Percentiles rank a stretch among this genome's conserved stretches.
phyloP scores from a whole-genome alignment of 2,888 invertebrate genomes.

The Napeogenes sylphis region DNA sequence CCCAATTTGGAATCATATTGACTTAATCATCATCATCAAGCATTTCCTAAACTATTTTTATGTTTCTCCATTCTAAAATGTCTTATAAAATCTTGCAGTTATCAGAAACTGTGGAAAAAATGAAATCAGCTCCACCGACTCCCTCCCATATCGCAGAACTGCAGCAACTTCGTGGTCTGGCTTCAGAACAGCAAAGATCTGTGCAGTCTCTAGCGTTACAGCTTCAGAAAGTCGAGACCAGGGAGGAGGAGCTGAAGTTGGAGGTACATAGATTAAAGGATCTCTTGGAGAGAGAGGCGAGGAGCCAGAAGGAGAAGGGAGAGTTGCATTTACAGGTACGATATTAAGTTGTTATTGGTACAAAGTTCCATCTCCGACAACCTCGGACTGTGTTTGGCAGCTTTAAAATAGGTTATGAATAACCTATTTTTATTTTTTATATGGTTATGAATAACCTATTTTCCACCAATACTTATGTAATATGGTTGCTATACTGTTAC shows the following conservation, averaged over 20 bases:
- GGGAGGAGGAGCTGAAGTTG: conserved; percentile 72
- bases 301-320: conserved; percentile 56
- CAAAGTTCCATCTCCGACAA: too few relatives aligned
- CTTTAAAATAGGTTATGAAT: too few relatives aligned
- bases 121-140: conserved; percentile 50
- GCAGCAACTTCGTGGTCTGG: conserved; percentile 67
- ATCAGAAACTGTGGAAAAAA: conserved; percentile 49
- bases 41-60: too few relatives aligned
- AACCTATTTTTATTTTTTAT: too few relatives aligned
- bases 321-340: conserved; percentile 53
- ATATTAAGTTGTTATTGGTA: too few relatives aligned
- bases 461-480: too few relatives aligned
- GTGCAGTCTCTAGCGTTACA: conserved; percentile 75
- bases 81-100: conserved; percentile 41
- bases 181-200: conserved; percentile 78
- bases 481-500: too few relatives aligned
- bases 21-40: too few relatives aligned
- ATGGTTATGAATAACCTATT: too few relatives aligned
- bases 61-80: too few relatives aligned
- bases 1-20: neutral
- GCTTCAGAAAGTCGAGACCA: conserved; percentile 67
- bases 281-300: conserved; percentile 69
- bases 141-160: conserved; percentile 58
- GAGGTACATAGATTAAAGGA: conserved; percentile 66
- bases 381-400: too few relatives aligned